Conservation (phyloP, 2,888 invertebrate genomes). For the Hydraecia micacea region DNA sequence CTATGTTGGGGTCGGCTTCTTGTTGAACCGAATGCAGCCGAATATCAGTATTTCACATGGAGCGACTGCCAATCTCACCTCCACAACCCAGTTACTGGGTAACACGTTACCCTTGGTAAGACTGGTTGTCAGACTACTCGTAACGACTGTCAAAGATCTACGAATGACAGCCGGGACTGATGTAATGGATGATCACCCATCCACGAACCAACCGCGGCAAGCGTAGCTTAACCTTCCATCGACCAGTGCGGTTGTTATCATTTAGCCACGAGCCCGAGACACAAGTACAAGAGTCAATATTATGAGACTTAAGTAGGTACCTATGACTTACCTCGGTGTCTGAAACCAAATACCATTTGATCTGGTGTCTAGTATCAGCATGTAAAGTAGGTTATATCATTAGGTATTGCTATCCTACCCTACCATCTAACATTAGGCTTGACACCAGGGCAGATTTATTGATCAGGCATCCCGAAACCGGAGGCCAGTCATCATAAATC, state of each 20-base stretch:
- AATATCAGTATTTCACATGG: too few species aligned
- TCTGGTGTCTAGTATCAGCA: neutral
- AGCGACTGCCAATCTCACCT: too few species aligned
- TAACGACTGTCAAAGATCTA: too few species aligned
- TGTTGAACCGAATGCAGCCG: too few species aligned
- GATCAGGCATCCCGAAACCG: constrained; percentile 9
- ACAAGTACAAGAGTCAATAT: neutral
- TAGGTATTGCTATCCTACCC: neutral
- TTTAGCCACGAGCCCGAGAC: neutral
- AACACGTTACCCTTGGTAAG: too few species aligned
- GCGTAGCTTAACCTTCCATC: neutral
- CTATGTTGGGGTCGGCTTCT: too few species aligned
- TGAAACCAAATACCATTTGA: neutral
- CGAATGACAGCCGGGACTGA: too few species aligned
- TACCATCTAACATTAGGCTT: neutral
- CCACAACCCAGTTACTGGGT: too few species aligned
- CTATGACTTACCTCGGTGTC: neutral
- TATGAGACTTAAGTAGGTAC: neutral
- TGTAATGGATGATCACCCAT: too few species aligned
- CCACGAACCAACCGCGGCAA: neutral
- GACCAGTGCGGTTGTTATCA: neutral
- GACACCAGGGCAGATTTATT: constrained; percentile 9
- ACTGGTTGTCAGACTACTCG: too few species aligned
- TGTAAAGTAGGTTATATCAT: neutral
- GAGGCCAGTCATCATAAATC: constrained; percentile 17